Percentiles rank a stretch among this genome's conserved stretches.
phyloP scores from a whole-genome alignment of 1,140 invertebrate species.

The Scaptomyza hsui region DNA sequence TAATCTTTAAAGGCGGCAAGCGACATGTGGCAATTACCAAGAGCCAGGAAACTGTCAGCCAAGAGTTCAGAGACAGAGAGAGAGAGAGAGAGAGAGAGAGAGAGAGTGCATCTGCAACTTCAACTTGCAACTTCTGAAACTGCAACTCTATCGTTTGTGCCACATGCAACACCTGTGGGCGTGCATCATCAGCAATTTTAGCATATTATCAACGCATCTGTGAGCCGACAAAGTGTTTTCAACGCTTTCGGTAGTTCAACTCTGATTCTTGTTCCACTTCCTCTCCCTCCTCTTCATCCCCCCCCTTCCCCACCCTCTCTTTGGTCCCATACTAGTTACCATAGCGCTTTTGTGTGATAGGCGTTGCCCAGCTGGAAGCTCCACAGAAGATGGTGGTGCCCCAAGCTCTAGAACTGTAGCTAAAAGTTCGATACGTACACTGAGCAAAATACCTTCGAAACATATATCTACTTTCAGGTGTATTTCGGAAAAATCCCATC shows the following conservation, averaged over 20 bases:
- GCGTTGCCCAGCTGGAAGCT: constrained; percentile 57
- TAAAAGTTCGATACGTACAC: constrained; percentile 33
- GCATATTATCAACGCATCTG: constrained; percentile 82
- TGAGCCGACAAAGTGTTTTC: constrained; percentile 81
- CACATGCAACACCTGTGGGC: constrained; percentile 70
- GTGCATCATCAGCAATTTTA: constrained; percentile 80
- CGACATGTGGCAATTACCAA: constrained; percentile 47
- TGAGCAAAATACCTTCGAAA: constrained; percentile 9
- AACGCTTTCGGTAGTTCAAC: constrained; percentile 75
- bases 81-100: too few relatives aligned
- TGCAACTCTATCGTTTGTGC: constrained; percentile 32
- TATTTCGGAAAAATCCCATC: too few relatives aligned
- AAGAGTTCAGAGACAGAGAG: constrained; percentile 1
- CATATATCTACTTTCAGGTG: too few relatives aligned
- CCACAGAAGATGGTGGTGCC: constrained; percentile 8
- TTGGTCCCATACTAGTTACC: constrained; percentile 17
- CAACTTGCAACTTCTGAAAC: constrained; percentile 17
- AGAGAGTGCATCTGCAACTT: constrained; percentile 40
- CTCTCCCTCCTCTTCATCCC: not conserved
- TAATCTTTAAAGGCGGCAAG: constrained; percentile 54
- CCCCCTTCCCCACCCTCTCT: too few relatives aligned
- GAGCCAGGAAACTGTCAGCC: constrained; percentile 63
- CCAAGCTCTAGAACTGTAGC: constrained; percentile 16
- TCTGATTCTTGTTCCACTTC: not conserved
- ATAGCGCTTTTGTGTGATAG: constrained; percentile 7